phyloP scores from a whole-genome alignment of 2,113 vertebrate species.

The Micronycteris hirsuta region DNA sequence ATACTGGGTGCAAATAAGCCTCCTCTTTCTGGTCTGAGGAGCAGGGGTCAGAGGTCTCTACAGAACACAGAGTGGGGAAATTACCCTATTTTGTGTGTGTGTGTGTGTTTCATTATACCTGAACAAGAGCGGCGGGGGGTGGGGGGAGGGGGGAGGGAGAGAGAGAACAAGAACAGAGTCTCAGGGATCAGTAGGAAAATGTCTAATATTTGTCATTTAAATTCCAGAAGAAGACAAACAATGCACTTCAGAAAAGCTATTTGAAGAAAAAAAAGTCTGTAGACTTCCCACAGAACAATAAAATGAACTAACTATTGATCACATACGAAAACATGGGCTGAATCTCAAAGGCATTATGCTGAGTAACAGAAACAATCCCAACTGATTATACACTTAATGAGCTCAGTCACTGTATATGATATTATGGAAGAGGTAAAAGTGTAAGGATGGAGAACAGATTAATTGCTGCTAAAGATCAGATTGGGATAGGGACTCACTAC shows the following conservation, averaged over 20 bases:
- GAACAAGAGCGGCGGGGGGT: neutral
- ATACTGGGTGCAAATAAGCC: neutral
- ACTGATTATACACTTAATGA: neutral
- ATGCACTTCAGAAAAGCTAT: neutral
- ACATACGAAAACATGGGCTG: neutral
- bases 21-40: neutral
- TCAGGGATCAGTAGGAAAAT: neutral
- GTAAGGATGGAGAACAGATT: neutral
- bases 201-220: neutral
- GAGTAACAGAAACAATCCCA: neutral
- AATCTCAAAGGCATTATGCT: neutral
- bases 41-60: neutral
- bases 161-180: neutral
- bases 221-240: neutral
- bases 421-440: neutral
- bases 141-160: neutral
- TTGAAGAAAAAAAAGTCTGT: neutral
- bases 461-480: too few species aligned
- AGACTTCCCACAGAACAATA: neutral
- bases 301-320: neutral
- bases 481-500: neutral
- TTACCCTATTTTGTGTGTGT: neutral
- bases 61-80: neutral
- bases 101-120: neutral
- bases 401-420: neutral